Evolutionary conservation across 2,113 vertebrate genomes (phyloP).

Genomic region (Toxostoma redivivum): DNA sequence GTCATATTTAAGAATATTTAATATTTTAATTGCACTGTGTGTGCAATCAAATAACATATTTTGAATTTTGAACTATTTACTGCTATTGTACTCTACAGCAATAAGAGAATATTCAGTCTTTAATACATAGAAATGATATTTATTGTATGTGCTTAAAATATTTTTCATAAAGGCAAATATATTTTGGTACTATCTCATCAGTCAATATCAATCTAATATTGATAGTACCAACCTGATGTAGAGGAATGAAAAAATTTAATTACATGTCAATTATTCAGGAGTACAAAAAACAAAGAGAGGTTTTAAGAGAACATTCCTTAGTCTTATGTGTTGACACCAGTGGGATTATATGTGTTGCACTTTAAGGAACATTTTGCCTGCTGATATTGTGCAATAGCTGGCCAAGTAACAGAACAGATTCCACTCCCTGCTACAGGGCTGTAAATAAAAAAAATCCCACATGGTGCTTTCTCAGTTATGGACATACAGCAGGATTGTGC

Average conservation of each 20-base stretch:
- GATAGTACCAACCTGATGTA: not conserved
- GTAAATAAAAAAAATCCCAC: not conserved
- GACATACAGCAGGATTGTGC: not conserved
- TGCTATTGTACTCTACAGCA: not conserved
- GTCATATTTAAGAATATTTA: not conserved
- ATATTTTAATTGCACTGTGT: not conserved
- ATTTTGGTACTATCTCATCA: not conserved
- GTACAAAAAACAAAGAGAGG: not conserved
- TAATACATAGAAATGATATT: not conserved
- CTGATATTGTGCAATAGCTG: constrained; percentile 18
- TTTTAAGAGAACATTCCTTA: not conserved
- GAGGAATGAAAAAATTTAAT: not conserved
- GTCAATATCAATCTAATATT: not conserved
- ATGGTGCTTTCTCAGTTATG: not conserved
- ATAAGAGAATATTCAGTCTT: not conserved
- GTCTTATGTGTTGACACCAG: not conserved
- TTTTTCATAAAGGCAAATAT: not conserved
- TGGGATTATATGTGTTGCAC: not conserved
- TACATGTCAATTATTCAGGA: not conserved
- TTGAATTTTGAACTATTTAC: not conserved
- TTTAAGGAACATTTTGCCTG: not conserved
- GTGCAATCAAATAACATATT: not conserved
- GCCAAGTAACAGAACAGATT: not conserved
- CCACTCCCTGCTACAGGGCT: not conserved
- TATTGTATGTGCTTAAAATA: not conserved